Evolutionary conservation across 2,888 invertebrate species (phyloP), one percentile per base, ranked within the genome.

Genomic region (Synanthedon vespiformis): DNA sequence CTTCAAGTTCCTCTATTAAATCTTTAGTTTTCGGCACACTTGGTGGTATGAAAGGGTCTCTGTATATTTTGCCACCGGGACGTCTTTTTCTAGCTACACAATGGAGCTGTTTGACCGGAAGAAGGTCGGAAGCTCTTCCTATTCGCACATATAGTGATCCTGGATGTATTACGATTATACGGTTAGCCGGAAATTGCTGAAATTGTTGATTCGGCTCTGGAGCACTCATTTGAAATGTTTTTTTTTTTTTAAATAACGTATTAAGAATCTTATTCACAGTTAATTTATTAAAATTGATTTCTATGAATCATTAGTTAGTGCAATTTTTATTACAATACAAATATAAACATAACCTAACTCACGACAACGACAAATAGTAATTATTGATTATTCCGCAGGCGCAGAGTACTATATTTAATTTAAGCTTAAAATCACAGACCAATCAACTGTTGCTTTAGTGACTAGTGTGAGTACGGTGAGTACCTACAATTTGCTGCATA

Each of bases 101-200:
- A 80, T 98, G 97, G 1, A 97, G 88, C 54, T 97, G 89, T 41
- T 93, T 93, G 53, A 93, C 89, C 10, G 98, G 98, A 70, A 94
- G 91, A 3, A 95, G 86, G 76, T 98, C 98, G 0, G 96, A 95
- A 1, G 97, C 97, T 63, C 95, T 86, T 1, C 98, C 98, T 70
- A 98, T 94, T 57, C 97, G 89, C 22, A 98, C 89, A 75, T 95
- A 93, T 50, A 94, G 89, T 0, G 97, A 98, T 6, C 98, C 98
- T 16, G 98, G 97, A 72, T 98, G 97, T 53, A 98, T 96, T n/a
- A 98, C 93, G 55, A 98, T 93, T 48, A 95, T 94, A 56, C 93
- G 92, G 65, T 94, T 93, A 0, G 94, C 92, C 64, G 93, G 92
- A 58, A 93, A 90, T 74, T 92, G 91, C 85, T 92, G 78, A 57